A percentile compares a stretch with the other conserved stretches of the same genome.
Evolutionary conservation across 2,113 vertebrate genomes (phyloP).

Genomic region (Aegypius monachus): DNA sequence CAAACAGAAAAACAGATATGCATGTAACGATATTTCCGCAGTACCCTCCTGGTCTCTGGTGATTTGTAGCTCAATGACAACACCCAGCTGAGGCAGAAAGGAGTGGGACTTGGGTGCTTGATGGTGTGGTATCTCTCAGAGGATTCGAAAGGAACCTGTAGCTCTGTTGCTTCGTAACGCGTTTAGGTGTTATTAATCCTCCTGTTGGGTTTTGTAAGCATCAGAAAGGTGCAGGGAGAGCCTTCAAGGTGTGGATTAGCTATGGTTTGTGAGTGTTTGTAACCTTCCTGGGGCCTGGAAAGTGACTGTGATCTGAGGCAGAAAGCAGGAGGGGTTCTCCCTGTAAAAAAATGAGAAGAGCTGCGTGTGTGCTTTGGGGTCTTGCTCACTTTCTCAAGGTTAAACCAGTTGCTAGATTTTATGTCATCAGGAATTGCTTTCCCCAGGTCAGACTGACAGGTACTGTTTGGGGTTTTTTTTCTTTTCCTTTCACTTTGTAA

Average conservation of each 20-base stretch:
- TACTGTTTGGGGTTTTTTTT: not conserved
- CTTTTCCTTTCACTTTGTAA: not conserved
- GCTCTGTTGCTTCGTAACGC: not conserved
- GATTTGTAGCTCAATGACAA: not conserved
- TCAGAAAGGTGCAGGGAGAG: not conserved
- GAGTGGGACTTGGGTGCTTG: not conserved
- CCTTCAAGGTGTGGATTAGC: not conserved
- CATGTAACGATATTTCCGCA: not conserved
- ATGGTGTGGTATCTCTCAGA: rapidly evolving
- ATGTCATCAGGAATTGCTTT: not conserved
- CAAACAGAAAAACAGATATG: not conserved
- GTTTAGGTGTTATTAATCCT: not conserved
- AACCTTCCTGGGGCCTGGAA: not conserved
- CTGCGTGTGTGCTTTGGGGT: not conserved
- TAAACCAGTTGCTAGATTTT: not conserved
- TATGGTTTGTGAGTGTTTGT: not conserved
- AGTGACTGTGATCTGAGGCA: not conserved
- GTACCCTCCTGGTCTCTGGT: not conserved
- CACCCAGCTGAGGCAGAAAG: not conserved
- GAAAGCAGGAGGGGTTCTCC: not conserved
- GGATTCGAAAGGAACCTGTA: not conserved
- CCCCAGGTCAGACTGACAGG: not conserved
- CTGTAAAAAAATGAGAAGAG: not conserved
- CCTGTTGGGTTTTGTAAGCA: not conserved
- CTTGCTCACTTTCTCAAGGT: not conserved